Base-by-base conservation (phyloP, 2,113 vertebrate species). In the Paracanthobrama guichenoti region DNA sequence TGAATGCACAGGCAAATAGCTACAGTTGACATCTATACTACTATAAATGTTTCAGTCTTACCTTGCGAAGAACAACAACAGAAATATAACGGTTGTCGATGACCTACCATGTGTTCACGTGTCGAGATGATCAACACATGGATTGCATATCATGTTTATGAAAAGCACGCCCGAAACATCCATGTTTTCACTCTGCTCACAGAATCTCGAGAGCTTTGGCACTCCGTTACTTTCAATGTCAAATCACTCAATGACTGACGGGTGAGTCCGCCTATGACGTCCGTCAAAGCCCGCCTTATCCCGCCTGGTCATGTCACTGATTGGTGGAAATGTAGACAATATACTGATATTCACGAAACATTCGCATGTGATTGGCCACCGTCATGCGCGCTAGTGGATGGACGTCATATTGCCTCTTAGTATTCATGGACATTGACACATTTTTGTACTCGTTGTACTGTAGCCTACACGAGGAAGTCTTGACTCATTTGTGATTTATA, bases 211-310 rank as follows among this genome's bases (percentile, higher is more conserved):
- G 20, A 50, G 28, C 35, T 24, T 31, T 31, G 1, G n/a, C 22
- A 2, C 75, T 60, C 64, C 64, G 75, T 84, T 79, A 84, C 35
- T 64, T 64, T 62, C 57, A 67, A 55, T 50, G 75, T 20, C 75
- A n/a, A 73, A 35, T 31, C n/a, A 1, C 20, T 39, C 44, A 26
- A 39, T 80, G 77, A 62, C 42, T 62, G 84, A 73, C 67, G 26
- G 13, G 1, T 11, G 10, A 18, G 8, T 24, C 18, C 31, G 16
- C 78, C 76, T 26, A 53, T 85, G 39, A 20, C 9, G 39, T 57
- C 14, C 14, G 0, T 18, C 9, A 48, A 69, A 35, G 3, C 79
- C 64, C 79, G 35, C 77, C 53, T 42, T 48, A 35, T 4, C 39
- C 26, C 22, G 67, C 24, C 69, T 31, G 1, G 0, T 22, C 13